Base-by-base conservation (phyloP, 2,888 invertebrate genomes). In the Drosophila ochracea region DNA sequence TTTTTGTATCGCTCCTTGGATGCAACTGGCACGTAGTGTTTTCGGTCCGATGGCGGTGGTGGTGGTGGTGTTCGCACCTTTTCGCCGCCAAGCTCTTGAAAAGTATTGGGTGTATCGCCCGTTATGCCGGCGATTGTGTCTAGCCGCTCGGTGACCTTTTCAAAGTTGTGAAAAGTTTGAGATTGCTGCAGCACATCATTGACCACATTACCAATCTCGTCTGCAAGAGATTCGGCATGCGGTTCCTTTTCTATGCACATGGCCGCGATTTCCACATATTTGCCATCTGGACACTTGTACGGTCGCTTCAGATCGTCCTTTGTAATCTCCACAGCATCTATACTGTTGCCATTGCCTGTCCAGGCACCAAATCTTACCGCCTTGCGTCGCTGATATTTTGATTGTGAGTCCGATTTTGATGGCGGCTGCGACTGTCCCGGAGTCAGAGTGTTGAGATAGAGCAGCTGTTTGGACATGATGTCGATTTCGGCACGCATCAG, bases 401-500 rank as follows among this genome's bases (percentile, higher is more conserved):
- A 25, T 2, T 25, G 69, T 13, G 66, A 28, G 19, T 43, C 28
- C 9, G 41, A 11, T 16, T 52, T 63, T 1, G 61, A 37, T 1
- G 33, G 64, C 0, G 25, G 21, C 7, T 69, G 68, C 1, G 49
- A 68, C 6, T 60, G 68, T 3, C 28, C 52, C 31, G 28, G 13
- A 5, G 43, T 69, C 82, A 1, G 53, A 6, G 73, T 74, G 16
- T 69, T 89, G 19, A 92, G 88, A 73, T 93, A 90, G 25, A 89
- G 87, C 0, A 93, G 78, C 64, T 93, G 91, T 59, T 92, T 92
- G n/a, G 90, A 81, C 31, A 93, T 79, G 43, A 93, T 85, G 66
- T 93, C 92, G 55, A 93, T 92, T 75, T 93, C 93, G 13, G 92
- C 92, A 3, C 93, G 89, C 89, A 93, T 91, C 13, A 93, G 78